A percentile compares a stretch with the other conserved stretches of the same genome.
phyloP scores from a whole-genome alignment of 2,113 vertebrate genomes.

The Zapornia atra region DNA sequence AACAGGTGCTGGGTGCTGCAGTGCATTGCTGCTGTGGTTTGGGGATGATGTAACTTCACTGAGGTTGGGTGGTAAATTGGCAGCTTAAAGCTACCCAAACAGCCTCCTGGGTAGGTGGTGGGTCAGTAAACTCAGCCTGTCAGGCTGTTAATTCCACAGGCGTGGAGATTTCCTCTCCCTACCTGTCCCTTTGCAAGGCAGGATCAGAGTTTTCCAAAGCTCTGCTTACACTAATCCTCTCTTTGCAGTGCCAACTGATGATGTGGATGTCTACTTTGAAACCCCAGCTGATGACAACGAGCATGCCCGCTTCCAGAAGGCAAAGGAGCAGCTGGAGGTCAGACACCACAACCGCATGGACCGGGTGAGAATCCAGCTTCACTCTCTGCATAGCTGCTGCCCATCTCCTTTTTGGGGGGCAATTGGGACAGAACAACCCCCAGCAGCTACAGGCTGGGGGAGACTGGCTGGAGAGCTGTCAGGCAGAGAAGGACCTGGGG shows the following conservation, averaged over 20 bases:
- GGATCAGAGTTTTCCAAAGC: neutral
- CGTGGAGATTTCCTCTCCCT: neutral
- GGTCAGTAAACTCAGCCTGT: neutral
- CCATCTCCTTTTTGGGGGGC: too few species aligned
- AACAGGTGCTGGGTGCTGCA: neutral
- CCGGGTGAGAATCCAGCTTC: slow-evolving; percentile 76
- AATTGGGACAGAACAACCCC: too few species aligned
- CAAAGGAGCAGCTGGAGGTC: slow-evolving; percentile 96
- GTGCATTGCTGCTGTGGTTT: neutral
- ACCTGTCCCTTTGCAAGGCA: neutral
- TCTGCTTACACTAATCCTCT: neutral
- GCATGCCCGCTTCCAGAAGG: slow-evolving; percentile 95
- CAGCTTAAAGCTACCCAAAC: neutral
- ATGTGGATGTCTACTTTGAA: slow-evolving; percentile 97
- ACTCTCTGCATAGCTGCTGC: neutral
- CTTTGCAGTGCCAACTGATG: slow-evolving; percentile 84
- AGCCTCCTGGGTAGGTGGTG: neutral
- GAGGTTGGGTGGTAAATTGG: neutral
- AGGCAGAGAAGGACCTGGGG: too few species aligned
- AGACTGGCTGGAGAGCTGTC: too few species aligned
- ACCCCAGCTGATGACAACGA: slow-evolving; percentile 95
- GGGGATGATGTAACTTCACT: neutral
- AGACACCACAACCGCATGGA: slow-evolving; percentile 96
- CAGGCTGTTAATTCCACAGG: neutral
- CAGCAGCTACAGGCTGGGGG: too few species aligned